Evolutionary conservation across 2,888 invertebrate genomes (phyloP), one percentile per base, ranked within the genome.

Genomic region (Cataglyphis cursor): DNA sequence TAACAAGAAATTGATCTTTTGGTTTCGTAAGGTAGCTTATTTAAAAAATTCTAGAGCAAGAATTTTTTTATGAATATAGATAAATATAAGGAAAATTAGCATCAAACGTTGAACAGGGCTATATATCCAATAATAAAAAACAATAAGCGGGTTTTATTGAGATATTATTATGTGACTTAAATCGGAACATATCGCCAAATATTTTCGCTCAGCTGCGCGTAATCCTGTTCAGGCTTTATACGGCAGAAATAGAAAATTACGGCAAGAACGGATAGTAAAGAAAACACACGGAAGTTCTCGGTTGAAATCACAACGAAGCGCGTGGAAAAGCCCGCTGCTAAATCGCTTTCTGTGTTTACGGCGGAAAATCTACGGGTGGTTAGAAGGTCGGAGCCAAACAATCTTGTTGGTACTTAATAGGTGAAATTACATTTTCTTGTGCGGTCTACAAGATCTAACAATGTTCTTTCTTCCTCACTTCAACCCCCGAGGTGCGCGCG

Each of bases 391-490:
- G 62, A 78, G 61, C 35, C 85, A 87, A 88, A 89, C 87, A 87
- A 87, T 82, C 85, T 83, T 84, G 87, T 87, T 86, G 87, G 61
- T 85, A 76, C 85, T 88, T 90, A 90, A 90, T 90, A 87, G 85
- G 78, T 82, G 59, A 87, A 90, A 90, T 90, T 88, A 88, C 88
- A 85, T 89, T 90, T 88, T 81, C 87, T 86, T 86, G 88, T 88
- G 87, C 84, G 73, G 44, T 61, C 78, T 78, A 83, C 81, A 61
- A 65, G 83, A 74, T 82, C 83, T 84, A 90, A 90, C 89, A 82
- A 82, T 78, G 65, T 86, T 89, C 68, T 84, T 81, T 81, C 21
- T 65, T 28, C 18, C 44, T 64, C 48, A 21, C 28, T 54, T 9
- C 5, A 24, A 76, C 6, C 24, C 76, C 31, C 21, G 12, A 41